These are phyloP conservation scores for Anguilla rostrata DNA, from an alignment of 2,113 vertebrate species.

Conservation along the genomic window DNA sequence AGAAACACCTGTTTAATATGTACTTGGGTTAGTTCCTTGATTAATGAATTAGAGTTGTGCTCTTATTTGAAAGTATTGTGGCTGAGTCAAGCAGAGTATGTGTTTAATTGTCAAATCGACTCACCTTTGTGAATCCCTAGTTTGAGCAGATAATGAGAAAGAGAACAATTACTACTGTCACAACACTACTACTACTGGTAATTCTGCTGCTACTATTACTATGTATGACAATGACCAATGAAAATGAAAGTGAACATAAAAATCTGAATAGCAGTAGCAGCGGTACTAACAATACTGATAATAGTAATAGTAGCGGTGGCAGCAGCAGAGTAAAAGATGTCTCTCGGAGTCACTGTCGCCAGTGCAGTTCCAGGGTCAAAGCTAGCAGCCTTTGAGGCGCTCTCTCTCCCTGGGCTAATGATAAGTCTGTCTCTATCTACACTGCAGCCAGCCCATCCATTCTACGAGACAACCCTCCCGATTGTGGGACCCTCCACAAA, in stretches of 20 bases:
- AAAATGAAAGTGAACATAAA: neutral
- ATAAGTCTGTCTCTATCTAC: constrained; percentile 80
- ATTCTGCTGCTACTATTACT: neutral
- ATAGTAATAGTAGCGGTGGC: constrained; percentile 56
- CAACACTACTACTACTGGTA: neutral
- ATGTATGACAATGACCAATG: neutral
- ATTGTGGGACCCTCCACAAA: constrained; percentile 68
- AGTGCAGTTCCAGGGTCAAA: constrained; percentile 78
- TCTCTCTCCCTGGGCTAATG: constrained; percentile 63
- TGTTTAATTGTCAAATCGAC: no score
- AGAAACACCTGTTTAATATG: neutral
- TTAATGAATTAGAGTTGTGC: neutral
- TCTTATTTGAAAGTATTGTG: neutral
- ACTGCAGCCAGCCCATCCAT: constrained; percentile 67
- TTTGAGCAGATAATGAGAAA: neutral
- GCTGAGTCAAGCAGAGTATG: neutral
- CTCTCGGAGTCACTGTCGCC: constrained; percentile 73
- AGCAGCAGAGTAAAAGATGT: constrained; percentile 55
- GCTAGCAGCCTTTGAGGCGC: constrained; percentile 62
- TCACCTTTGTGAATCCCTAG: no score
- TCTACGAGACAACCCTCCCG: constrained; percentile 74
- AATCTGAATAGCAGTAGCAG: neutral
- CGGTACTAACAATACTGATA: neutral
- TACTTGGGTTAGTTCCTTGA: neutral
- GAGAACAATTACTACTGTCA: neutral